Evolutionary conservation across 2,113 vertebrate species (phyloP).

Genomic region (Chloebia gouldiae): DNA sequence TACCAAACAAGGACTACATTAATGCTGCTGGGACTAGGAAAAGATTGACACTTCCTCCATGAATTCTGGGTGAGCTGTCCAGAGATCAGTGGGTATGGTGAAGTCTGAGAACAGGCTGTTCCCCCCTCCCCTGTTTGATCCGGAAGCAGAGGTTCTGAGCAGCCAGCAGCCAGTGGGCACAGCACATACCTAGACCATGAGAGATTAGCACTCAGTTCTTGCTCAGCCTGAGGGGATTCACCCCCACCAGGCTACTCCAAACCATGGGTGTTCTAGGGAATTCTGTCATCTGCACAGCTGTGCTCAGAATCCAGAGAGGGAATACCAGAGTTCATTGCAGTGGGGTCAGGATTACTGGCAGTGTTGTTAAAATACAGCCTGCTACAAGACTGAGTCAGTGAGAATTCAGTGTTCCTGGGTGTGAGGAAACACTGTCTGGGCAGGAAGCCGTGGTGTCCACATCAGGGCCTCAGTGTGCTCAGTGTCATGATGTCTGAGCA

Average conservation of each 20-base stretch:
- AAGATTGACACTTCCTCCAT: not conserved
- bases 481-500: not conserved
- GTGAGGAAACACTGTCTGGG: not conserved
- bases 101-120: not conserved
- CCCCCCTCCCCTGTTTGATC: not conserved
- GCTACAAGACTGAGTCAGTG: not conserved
- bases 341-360: not conserved
- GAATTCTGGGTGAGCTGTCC: not conserved
- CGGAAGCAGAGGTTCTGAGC: not conserved
- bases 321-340: not conserved
- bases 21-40: not conserved
- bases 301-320: not conserved
- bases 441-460: fast-evolving
- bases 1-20: not conserved
- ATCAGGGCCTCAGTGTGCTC: not conserved
- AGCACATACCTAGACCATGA: not conserved
- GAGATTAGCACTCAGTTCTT: not conserved
- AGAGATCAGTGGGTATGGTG: not conserved
- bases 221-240: not conserved
- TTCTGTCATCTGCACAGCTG: not conserved
- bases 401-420: not conserved
- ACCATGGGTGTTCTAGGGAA: not conserved
- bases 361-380: not conserved
- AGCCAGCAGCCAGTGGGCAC: not conserved
- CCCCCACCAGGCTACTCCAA: not conserved